A percentile compares a stretch with the other conserved stretches of the same genome.
phyloP scores from a whole-genome alignment of 1,140 invertebrate genomes.

The Physella acuta region DNA sequence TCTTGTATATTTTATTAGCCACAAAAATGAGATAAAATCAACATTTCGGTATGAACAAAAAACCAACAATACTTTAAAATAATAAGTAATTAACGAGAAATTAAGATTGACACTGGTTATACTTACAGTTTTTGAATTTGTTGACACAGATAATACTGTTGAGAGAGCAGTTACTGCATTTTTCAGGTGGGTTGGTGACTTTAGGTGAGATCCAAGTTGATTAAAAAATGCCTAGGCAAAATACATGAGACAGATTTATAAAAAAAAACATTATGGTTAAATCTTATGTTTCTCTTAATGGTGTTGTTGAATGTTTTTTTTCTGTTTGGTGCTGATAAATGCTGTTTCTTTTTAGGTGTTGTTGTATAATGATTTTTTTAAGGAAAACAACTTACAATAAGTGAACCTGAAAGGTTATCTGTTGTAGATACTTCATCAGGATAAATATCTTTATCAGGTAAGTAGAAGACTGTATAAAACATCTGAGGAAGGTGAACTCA shows the following conservation, averaged over 20 bases:
- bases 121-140: constrained; percentile 50
- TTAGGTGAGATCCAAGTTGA: constrained; percentile 44
- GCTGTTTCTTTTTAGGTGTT: too few species aligned
- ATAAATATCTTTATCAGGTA: constrained; percentile 47
- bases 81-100: not conserved
- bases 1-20: too few species aligned
- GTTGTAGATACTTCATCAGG: constrained; percentile 49
- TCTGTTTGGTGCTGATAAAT: too few species aligned
- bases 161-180: constrained; percentile 51
- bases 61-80: not conserved
- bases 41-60: too few species aligned
- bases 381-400: constrained; percentile 44
- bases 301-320: too few species aligned
- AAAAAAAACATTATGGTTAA: not conserved
- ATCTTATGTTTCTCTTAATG: not conserved
- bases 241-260: constrained; percentile 6
- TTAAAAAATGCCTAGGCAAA: constrained; percentile 52
- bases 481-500: constrained; percentile 35
- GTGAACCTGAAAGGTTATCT: constrained; percentile 47
- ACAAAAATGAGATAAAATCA: too few species aligned
- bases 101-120: not conserved
- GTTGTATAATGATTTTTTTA: not conserved
- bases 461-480: constrained; percentile 54
- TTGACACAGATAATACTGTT: constrained; percentile 48
- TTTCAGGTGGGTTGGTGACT: constrained; percentile 51